These are phyloP conservation scores for Heliconius sara DNA, from an alignment of 2,888 invertebrate genomes.

Conservation along the genomic window DNA sequence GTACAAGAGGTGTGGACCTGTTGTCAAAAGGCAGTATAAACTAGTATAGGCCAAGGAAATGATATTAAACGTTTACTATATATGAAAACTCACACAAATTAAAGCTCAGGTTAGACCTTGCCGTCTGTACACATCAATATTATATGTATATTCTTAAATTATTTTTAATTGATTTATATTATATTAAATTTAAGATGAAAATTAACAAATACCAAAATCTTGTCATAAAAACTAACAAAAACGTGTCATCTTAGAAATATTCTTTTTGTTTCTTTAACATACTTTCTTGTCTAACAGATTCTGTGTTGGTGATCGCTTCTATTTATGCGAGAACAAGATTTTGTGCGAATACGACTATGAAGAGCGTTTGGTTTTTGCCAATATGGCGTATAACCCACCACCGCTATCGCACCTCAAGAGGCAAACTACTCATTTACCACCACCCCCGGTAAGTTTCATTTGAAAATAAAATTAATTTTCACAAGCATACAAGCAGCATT, in stretches of 20 bases:
- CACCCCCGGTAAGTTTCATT: conserved; percentile 82
- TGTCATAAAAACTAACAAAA: background rate
- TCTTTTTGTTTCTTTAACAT: background rate
- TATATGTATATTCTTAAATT: background rate
- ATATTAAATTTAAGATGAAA: background rate
- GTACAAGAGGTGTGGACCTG: too few species aligned
- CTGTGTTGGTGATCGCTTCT: conserved; percentile 98
- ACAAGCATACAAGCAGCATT: too few species aligned
- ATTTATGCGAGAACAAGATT: conserved; percentile 98
- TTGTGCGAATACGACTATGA: conserved; percentile 99
- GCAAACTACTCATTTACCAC: conserved; percentile 85
- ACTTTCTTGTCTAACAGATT: conserved; percentile 86
- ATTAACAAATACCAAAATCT: too few species aligned
- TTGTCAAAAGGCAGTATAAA: too few species aligned
- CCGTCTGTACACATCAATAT: too few species aligned
- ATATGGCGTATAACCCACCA: conserved; percentile 95
- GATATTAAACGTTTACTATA: too few species aligned
- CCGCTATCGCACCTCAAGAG: conserved; percentile 91
- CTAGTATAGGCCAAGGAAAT: too few species aligned
- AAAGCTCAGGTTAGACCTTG: too few species aligned
- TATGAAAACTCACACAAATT: too few species aligned
- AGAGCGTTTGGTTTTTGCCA: conserved; percentile 96
- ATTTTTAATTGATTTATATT: background rate
- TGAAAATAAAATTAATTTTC: background rate
- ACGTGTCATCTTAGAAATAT: background rate